phyloP scores from a whole-genome alignment of 1,140 invertebrate species.

The Pachypeltis micranthus region DNA sequence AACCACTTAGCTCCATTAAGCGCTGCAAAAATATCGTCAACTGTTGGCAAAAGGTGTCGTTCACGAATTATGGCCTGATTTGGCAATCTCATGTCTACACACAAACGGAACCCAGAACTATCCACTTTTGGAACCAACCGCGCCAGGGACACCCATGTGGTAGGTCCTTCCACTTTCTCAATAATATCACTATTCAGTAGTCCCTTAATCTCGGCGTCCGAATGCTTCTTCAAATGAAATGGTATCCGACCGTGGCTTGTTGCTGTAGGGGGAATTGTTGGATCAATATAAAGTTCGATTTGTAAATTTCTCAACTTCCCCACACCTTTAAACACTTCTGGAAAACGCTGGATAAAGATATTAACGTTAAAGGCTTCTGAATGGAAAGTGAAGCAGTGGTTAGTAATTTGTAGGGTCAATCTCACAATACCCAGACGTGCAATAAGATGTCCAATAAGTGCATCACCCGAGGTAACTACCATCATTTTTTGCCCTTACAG shows the following conservation, averaged over 20 bases:
- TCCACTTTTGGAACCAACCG: background rate
- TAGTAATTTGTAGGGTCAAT: background rate
- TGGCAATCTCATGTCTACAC: background rate
- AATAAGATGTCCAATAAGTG: background rate
- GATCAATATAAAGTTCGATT: background rate
- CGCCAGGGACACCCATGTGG: background rate
- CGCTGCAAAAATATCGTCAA: background rate
- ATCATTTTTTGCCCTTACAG: background rate
- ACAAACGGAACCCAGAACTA: background rate
- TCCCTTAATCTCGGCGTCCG: background rate
- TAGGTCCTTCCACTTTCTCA: background rate
- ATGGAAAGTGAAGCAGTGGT: background rate
- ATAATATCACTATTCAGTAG: background rate
- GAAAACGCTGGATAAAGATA: background rate
- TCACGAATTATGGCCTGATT: background rate
- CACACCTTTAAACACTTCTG: background rate
- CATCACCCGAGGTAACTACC: too few species aligned
- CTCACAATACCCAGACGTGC: background rate
- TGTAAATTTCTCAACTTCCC: background rate
- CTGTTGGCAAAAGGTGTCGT: background rate
- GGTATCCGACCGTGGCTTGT: background rate
- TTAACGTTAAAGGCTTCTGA: background rate
- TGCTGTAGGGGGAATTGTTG: background rate
- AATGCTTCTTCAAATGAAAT: background rate
- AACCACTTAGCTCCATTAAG: background rate